Conservation (phyloP, 2,113 vertebrate species). For the Leptobrachium ailaonicum region DNA sequence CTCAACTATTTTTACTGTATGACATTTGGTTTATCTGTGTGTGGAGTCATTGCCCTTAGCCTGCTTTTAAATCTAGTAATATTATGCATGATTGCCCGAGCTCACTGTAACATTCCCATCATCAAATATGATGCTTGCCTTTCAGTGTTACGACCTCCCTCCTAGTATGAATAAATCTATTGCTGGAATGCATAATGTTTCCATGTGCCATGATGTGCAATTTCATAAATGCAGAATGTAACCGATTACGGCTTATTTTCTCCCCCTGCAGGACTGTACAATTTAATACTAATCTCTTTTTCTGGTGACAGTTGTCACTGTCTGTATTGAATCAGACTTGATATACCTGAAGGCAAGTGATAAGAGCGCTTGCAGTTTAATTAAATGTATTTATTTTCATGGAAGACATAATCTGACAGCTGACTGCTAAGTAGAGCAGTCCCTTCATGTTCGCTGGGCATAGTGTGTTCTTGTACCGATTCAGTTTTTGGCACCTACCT, state of each 20-base stretch:
- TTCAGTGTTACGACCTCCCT: not conserved
- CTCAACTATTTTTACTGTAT: not conserved
- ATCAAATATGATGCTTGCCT: slow-evolving; percentile 15
- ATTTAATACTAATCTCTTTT: slow-evolving; percentile 39
- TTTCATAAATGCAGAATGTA: slow-evolving; percentile 42
- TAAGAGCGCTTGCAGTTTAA: slow-evolving; percentile 48
- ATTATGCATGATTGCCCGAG: not conserved
- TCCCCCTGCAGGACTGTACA: slow-evolving; percentile 49
- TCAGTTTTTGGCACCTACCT: slow-evolving; percentile 9
- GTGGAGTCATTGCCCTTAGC: not conserved
- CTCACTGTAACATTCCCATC: not conserved
- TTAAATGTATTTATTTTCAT: slow-evolving; percentile 45
- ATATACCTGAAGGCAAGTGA: slow-evolving; percentile 50
- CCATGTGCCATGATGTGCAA: slow-evolving; percentile 18
- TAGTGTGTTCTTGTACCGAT: slow-evolving; percentile 4
- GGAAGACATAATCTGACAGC: slow-evolving; percentile 45
- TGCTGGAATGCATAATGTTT: slow-evolving; percentile 13
- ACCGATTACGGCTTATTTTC: slow-evolving; percentile 34
- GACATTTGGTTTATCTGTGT: not conserved
- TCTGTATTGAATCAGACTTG: slow-evolving; percentile 51
- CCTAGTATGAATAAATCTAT: slow-evolving; percentile 20
- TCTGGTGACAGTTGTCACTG: slow-evolving; percentile 41
- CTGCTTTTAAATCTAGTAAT: slow-evolving; percentile 9
- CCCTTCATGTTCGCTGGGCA: slow-evolving; percentile 33
- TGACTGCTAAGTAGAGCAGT: slow-evolving; percentile 44